Evolutionary conservation across 1,140 invertebrate species (phyloP), one percentile per base, ranked within the genome.

Genomic region (Habropoda laboriosa): DNA sequence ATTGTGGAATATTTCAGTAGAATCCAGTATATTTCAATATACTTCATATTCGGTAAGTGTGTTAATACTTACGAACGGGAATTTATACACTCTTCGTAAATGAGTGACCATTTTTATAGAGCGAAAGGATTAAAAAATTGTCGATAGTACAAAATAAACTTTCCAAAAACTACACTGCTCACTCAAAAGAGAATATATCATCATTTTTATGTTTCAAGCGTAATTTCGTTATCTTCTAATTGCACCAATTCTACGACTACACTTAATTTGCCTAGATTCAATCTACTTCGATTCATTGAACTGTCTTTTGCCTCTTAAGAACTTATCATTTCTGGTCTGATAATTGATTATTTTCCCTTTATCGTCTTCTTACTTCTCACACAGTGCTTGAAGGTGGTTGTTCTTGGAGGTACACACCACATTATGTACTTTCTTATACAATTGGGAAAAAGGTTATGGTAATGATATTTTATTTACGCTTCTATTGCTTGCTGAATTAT

Each of bases 401-500:
- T 32, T 64, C 24, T n/a, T 40, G 0, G 18, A 42, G 24, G 27
- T 35, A 49, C 2, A 8, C n/a, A 24, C 13, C 1, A 58, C 16
- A n/a, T 27, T 21, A 42, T 10, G 3, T 42, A 8, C 47, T 35
- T 30, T 61, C 13, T 49, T 45, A 30, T 21, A 24, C 51, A n/a
- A 21, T 45, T 61, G 30, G n/a, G 57, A 18, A 3, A 38, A 51
- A 3, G 42, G 42, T 38, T 47, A 6, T 35, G 27, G n/a, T 7
- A 24, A 27, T n/a, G 3, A 12, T 51, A 38, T 30, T 53, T 63
- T 35, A 35, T 47, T 27, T 58, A 0, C 3, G 53, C 53, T 71
- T 60, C n/a, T 18, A 2, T 24, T 42, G 53, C 75, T 78, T 78
- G 30, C 10, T 68, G 2, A 38, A 57, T 47, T 45, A 55, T 42